phyloP scores from a whole-genome alignment of 2,113 vertebrate genomes.

The Microcebus ravelobensis region DNA sequence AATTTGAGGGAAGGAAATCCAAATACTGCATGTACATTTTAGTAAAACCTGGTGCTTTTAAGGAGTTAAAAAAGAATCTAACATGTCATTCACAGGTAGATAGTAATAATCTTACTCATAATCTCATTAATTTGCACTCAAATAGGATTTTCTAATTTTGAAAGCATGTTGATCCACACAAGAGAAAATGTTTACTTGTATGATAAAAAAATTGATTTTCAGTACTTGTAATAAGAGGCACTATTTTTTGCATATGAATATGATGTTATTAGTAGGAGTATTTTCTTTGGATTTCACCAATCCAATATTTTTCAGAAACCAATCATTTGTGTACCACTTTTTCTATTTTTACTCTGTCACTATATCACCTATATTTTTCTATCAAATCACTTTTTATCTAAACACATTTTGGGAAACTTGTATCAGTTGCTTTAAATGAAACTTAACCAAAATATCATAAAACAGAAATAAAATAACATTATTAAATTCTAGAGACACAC shows the following conservation, averaged over 20 bases:
- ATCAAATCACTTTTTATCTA: constrained; percentile 37
- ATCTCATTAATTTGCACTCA: neutral
- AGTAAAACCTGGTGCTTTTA: neutral
- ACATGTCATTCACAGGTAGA: neutral
- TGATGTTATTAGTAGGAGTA: neutral
- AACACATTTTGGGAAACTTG: neutral
- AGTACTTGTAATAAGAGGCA: neutral
- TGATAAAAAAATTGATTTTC: neutral
- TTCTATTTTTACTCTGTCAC: neutral
- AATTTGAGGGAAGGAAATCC: neutral
- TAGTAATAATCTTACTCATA: neutral
- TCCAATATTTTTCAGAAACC: neutral
- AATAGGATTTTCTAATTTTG: neutral
- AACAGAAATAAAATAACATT: neutral
- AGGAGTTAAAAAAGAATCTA: neutral
- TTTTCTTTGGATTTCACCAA: neutral
- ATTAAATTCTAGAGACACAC: neutral
- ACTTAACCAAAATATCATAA: neutral
- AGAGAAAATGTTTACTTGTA: neutral
- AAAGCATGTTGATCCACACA: neutral
- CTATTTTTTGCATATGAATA: neutral
- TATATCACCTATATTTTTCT: constrained; percentile 23
- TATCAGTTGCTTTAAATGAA: neutral
- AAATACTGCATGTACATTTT: neutral
- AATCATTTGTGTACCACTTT: neutral